Evolutionary conservation across 2,113 vertebrate genomes (phyloP).

Genomic region (Mastomys natalensis): DNA sequence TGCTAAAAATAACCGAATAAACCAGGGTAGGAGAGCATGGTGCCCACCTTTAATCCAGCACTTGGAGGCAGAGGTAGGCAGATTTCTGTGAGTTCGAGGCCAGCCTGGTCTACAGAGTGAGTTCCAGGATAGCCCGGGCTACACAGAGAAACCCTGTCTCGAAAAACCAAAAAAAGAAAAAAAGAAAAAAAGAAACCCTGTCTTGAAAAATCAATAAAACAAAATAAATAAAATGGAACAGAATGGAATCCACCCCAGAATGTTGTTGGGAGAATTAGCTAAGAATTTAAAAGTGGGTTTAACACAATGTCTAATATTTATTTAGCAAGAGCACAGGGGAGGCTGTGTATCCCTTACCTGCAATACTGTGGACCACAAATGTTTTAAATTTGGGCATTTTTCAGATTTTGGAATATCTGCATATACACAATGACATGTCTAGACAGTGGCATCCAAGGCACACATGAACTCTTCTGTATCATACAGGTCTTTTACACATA

Average conservation of each 20-base stretch:
- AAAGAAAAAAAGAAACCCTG: background rate
- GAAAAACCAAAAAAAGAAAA: too few species aligned
- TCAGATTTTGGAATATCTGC: background rate
- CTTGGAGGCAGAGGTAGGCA: background rate
- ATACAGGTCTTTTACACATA: background rate
- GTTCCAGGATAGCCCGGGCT: background rate
- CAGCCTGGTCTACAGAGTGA: background rate
- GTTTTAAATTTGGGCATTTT: background rate
- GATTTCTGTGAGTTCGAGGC: background rate
- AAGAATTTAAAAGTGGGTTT: slow-evolving; percentile 5
- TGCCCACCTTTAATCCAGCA: background rate
- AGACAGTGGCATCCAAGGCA: background rate
- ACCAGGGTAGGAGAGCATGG: background rate
- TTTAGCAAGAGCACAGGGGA: background rate
- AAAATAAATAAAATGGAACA: background rate
- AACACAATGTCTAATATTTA: background rate
- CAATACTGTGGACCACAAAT: background rate
- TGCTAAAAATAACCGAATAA: background rate
- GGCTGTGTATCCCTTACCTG: background rate
- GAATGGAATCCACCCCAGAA: background rate
- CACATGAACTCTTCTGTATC: background rate
- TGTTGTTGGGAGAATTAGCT: background rate
- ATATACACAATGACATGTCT: background rate
- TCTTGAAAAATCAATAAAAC: background rate
- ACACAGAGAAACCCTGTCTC: background rate